Base-by-base conservation (phyloP, 2,797 vertebrate genomes). In the Chaetophractus vellerosus region DNA sequence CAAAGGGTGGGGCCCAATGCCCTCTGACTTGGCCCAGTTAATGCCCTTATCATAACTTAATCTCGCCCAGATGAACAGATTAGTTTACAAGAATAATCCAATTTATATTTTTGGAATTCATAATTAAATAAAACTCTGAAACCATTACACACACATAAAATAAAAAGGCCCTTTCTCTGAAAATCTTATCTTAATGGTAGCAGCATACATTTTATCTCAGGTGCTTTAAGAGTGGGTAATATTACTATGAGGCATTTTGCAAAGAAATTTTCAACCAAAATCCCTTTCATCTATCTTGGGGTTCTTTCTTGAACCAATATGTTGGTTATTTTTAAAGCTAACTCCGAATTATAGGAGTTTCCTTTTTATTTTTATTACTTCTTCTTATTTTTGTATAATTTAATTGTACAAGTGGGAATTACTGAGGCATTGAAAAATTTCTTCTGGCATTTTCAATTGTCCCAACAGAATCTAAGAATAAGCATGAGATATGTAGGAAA, bases 391-490 rank as follows among this genome's bases (percentile, higher is more conserved):
- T 95, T 68, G 9, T 61, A 2, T 87, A 68, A 79, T 78, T 96
- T 91, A 95, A 72, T 79, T 96, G n/a, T 69, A 83, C 5, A 76
- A 85, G 12, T 91, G 28, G 33, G 52, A 90, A 57, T 87, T n/a
- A 90, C 9, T 74, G 48, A 92, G 23, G 33, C 71, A 85, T 94
- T 96, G 92, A 90, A 74, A 92, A 94, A 92, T 95, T 82, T 94
- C 50, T 87, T 84, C 38, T 94, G 63, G 23, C 33, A 71, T 90
- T 96, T 95, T 94, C 94, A 97, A 88, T 82, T 96, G 55, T 2
- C 71, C 10, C 87, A 93, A 91, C 10, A 63, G 19, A 91, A 87
- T 93, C 36, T 95, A 45, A 96, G 52, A 96, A 85, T 84, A 88
- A 72, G 8, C 72, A 72, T 93, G 41, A 97, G 93, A 95, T 96